Conservation (phyloP, 1,140 invertebrate genomes). For the Eumaeus atala region DNA sequence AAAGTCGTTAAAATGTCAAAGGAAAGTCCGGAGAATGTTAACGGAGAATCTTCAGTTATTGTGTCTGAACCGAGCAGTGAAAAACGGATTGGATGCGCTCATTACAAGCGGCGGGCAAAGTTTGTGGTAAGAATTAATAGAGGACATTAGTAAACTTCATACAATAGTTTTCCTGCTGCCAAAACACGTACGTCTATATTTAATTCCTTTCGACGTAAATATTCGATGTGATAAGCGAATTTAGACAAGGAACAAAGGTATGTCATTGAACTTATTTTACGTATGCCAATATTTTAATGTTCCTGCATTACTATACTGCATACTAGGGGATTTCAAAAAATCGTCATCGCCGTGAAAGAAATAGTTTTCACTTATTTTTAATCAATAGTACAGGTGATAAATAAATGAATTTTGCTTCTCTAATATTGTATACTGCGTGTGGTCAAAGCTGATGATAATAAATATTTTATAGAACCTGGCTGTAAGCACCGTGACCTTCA, state of each 20-base stretch:
- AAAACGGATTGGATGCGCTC: constrained; percentile 80
- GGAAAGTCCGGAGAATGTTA: constrained; percentile 35
- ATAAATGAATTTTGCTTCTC: too few relatives aligned
- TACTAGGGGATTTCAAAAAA: too few relatives aligned
- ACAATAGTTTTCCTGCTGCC: constrained; percentile 26
- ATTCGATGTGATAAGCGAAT: constrained; percentile 40
- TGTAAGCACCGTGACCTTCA: too few relatives aligned
- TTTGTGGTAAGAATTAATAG: constrained; percentile 81
- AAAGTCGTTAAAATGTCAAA: constrained; percentile 45
- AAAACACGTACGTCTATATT: constrained; percentile 43
- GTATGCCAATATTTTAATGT: constrained; percentile 1
- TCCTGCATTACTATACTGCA: too few relatives aligned
- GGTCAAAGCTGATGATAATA: too few relatives aligned
- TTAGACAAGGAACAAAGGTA: constrained; percentile 46
- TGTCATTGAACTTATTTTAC: constrained; percentile 35
- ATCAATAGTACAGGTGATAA: too few relatives aligned
- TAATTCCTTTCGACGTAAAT: constrained; percentile 44
- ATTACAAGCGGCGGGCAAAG: constrained; percentile 87
- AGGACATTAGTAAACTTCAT: constrained; percentile 5
- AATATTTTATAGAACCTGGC: too few relatives aligned
- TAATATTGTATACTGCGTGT: too few relatives aligned
- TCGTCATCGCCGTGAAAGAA: too few relatives aligned
- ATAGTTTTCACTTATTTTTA: too few relatives aligned
- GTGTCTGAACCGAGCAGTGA: constrained; percentile 38
- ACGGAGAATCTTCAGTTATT: constrained; percentile 30